phyloP scores from a whole-genome alignment of 2,113 vertebrate species.

The Nycticorax nycticorax region DNA sequence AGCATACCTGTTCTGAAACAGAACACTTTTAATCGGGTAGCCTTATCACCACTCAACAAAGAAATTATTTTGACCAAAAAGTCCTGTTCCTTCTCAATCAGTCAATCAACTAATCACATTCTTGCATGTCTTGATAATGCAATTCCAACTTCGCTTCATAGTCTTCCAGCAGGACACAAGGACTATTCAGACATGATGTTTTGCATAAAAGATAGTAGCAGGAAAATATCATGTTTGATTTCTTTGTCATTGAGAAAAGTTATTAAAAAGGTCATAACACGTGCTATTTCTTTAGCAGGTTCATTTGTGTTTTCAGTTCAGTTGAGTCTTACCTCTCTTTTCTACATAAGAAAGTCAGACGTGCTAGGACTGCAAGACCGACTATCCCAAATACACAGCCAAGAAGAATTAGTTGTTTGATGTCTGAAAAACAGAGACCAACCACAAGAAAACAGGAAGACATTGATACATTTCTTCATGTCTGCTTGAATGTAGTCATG shows the following conservation, averaged over 20 bases:
- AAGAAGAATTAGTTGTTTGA: slow-evolving; percentile 29
- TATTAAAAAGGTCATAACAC: not conserved
- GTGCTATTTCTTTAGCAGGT: not conserved
- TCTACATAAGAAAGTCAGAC: slow-evolving; percentile 23
- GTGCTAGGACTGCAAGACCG: not conserved
- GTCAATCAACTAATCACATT: not conserved
- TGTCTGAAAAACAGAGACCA: slow-evolving; percentile 34
- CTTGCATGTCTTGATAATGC: not conserved
- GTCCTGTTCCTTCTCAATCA: not conserved
- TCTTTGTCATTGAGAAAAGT: not conserved
- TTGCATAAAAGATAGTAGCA: not conserved
- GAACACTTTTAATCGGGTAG: not conserved
- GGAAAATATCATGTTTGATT: not conserved
- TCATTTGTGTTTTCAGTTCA: not conserved
- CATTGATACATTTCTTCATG: not conserved
- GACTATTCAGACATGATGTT: not conserved
- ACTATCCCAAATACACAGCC: slow-evolving; percentile 29
- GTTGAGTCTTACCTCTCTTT: slow-evolving; percentile 17
- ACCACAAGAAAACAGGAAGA: not conserved
- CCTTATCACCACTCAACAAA: not conserved
- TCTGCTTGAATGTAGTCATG: not conserved
- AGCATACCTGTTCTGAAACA: not conserved
- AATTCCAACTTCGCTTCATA: not conserved
- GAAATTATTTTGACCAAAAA: not conserved
- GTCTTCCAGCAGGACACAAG: not conserved